A percentile compares a stretch with the other conserved stretches of the same genome.
phyloP scores from a whole-genome alignment of 2,888 invertebrate genomes.

The Phasia obesa region DNA sequence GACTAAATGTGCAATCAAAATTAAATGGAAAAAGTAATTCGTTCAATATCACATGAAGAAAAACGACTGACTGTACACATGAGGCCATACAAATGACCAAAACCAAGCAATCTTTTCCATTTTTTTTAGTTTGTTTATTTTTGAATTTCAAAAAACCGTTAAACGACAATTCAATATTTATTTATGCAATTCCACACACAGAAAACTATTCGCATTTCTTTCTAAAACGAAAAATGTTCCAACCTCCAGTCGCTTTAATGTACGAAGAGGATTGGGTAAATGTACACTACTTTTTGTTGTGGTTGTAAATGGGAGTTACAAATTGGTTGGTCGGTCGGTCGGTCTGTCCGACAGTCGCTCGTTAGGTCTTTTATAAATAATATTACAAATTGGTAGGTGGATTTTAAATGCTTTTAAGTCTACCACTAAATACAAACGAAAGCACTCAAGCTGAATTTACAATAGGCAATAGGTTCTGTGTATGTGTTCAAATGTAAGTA shows the following conservation, averaged over 20 bases:
- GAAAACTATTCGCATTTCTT: constrained; percentile 71
- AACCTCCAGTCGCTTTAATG: constrained; percentile 6
- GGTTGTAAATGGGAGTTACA: constrained; percentile 69
- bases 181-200: constrained; percentile 79
- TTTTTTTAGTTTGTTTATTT: constrained; percentile 46
- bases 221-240: constrained; percentile 33
- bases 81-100: constrained; percentile 53
- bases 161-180: constrained; percentile 60
- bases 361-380: constrained; percentile 70
- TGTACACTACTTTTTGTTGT: constrained; percentile 53
- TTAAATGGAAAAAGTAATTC: constrained; percentile 37
- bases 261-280: constrained; percentile 3
- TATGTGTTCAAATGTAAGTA: constrained; percentile 18
- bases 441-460: constrained; percentile 80
- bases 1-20: constrained; percentile 55
- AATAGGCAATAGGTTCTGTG: constrained; percentile 43
- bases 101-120: constrained; percentile 50
- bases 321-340: constrained; percentile 65
- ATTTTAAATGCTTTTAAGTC: constrained; percentile 79
- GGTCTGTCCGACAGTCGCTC: constrained; percentile 53
- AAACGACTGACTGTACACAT: constrained; percentile 10
- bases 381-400: constrained; percentile 71
- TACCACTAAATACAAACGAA: constrained; percentile 81
- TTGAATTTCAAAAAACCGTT: constrained; percentile 36
- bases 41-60: constrained; percentile 31